Evolutionary conservation across 2,888 invertebrate genomes (phyloP), one percentile per base, ranked within the genome.

Genomic region (Papilio elwesi): DNA sequence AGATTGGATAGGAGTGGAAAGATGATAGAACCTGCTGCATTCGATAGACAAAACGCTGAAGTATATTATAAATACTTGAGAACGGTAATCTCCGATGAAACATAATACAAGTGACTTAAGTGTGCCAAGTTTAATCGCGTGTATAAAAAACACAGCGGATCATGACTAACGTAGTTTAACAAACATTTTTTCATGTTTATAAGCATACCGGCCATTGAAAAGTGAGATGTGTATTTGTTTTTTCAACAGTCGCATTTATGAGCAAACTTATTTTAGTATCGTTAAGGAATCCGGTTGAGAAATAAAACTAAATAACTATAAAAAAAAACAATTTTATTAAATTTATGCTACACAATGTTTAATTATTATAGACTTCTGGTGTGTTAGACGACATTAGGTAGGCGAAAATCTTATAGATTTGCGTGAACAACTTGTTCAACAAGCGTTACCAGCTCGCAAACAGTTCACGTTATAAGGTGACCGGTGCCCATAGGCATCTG

Each of bases 201-300:
- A 90, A 90, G 90, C 85, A 86, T 36, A 36, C 26, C 76, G 72
- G 75, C 75, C 78, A 79, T 77, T 83, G 77, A 75, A 71, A 79
- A 79, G 79, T 75, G 85, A 85, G 87, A 88, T 88, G 88, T 83
- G 82, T 82, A 81, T 78, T 71, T 88, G 82, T 88, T 89, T 87
- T 85, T 82, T 79, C 55, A 71, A 79, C 53, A 73, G 64, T 47
- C 38, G 63, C 53, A 36, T 38, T 43, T 65, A 57, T 64, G 64
- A 36, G 55, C n/a, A 55, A 55, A 59, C 68, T 49, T 68, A 48
- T 48, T 68, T 68, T 59, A 47, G 53, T 38, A 48, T 11, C 47
- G 10, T 48, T 47, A 8, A 48, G 47, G 12, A 26, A 48, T 64
- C 48, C 48, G 63, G 63, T 48, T 64, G 16, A 15, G n/a, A 7